These are phyloP conservation scores for Xiphophorus maculatus DNA, from an alignment of 2,113 vertebrate genomes.

Conservation along the genomic window DNA sequence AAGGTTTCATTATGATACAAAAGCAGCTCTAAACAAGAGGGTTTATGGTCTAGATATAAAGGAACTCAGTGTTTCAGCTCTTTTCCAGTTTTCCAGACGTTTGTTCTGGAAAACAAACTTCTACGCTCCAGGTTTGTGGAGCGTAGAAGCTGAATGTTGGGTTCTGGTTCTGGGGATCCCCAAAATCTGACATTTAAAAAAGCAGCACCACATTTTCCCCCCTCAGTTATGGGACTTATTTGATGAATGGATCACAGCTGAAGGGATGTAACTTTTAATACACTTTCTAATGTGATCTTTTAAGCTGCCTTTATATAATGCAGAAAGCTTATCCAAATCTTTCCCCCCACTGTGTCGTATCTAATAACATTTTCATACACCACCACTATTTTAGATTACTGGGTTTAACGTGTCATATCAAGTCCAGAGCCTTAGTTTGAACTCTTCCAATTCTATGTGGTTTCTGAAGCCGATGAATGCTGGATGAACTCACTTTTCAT, in stretches of 20 bases:
- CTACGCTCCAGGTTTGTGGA: no score
- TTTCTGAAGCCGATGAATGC: constrained; percentile 15
- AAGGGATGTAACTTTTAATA: background rate
- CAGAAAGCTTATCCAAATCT: background rate
- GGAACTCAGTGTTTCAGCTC: no score
- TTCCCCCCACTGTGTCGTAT: background rate
- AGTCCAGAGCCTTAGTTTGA: constrained; percentile 34
- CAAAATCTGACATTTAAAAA: no score
- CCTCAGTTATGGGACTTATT: background rate
- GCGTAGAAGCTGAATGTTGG: no score
- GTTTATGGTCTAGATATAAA: no score
- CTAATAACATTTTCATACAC: background rate
- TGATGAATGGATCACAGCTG: background rate
- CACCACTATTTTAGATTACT: constrained; percentile 27
- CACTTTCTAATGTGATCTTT: background rate
- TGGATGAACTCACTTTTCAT: constrained; percentile 25
- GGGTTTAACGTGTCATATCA: constrained; percentile 26
- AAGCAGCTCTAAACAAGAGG: no score
- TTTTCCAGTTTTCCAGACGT: no score
- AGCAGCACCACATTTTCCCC: background rate
- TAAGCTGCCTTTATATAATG: background rate
- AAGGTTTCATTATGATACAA: no score
- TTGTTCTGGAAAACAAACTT: no score
- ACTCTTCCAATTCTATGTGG: constrained; percentile 40
- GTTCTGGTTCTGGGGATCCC: no score